Evolutionary conservation across 2,888 invertebrate genomes (phyloP), one percentile per base, ranked within the genome.

Genomic region (Hylaea fasciaria): DNA sequence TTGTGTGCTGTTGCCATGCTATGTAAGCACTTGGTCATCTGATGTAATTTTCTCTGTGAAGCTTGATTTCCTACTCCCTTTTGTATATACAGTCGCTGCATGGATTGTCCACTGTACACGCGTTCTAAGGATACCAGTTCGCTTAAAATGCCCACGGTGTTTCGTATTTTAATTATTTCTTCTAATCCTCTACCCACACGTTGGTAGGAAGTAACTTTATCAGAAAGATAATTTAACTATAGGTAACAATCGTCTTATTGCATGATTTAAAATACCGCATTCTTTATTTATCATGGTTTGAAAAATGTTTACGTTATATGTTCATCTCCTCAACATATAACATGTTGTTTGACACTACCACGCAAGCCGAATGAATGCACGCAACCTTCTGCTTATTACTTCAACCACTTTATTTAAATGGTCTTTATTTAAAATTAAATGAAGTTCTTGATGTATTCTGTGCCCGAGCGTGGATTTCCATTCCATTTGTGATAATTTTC

Each of bases 1-100:
- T 12, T 43, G 59, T 68, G 70, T 64, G 57, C 61, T 57, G 50
- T 60, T 57, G 54, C 57, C 56, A 41, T 40, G 14, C 17, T 64
- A 2, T 50, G 46, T 58, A 22, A 29, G 65, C 65, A 68, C 68
- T 63, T 63, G 57, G 57, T 39, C 51, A 52, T 54, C 47, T 50
- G 14, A 43, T 56, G 11, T 28, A 29, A 56, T 43, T n/a, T 39
- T 51, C 53, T 65, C 29, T 64, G 14, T 58, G 39, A 57, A 47
- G 60, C 68, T 60, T 62, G 13, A 53, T 55, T 47, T 43, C 61
- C 32, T 50, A 12, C 28, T 61, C 47, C 48, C 58, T 12, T 53
- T 32, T 32, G 10, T 32, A 17, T 49, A 14, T 32, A 12, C 16
- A 29, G 14, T 37, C n/a, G 47, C 41, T 48, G 58, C 58, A 58